These are phyloP conservation scores for Monochamus saltuarius DNA, from an alignment of 1,140 invertebrate genomes.

Conservation along the genomic window DNA sequence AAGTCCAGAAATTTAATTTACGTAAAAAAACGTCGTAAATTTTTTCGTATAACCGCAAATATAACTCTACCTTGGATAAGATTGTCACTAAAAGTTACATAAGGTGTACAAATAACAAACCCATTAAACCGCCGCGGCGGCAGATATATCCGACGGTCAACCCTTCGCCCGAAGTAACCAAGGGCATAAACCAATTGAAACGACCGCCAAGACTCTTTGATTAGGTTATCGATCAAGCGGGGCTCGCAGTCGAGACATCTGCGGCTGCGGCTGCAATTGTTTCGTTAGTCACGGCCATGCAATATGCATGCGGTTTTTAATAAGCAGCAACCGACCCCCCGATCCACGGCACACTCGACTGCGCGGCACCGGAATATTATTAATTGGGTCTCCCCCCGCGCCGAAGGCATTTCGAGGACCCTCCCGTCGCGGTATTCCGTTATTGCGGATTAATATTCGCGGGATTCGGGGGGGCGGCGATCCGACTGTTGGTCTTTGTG, in stretches of 20 bases:
- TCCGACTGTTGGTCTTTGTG: neutral
- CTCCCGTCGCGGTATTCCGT: constrained; percentile 31
- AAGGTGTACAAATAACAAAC: no score
- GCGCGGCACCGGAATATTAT: constrained; percentile 32
- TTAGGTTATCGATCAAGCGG: constrained; percentile 21
- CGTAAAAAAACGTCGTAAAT: no score
- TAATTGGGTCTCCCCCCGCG: constrained; percentile 36
- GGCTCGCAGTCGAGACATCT: constrained; percentile 18
- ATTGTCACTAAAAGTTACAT: no score
- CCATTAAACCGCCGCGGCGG: no score
- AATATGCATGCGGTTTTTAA: constrained; percentile 43
- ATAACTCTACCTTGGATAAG: no score
- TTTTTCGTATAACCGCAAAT: no score
- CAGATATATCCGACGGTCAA: neutral
- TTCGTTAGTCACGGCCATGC: constrained; percentile 33
- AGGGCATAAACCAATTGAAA: constrained; percentile 24
- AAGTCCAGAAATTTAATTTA: no score
- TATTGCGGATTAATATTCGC: constrained; percentile 33
- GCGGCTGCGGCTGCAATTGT: constrained; percentile 35
- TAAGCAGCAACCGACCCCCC: constrained; percentile 31
- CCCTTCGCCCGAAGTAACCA: constrained; percentile 8
- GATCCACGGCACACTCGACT: constrained; percentile 5
- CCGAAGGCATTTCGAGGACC: constrained; percentile 28
- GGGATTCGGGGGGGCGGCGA: neutral
- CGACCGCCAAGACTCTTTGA: constrained; percentile 3